These are phyloP conservation scores for Callyntrura sp. DNA, from an alignment of 2,888 invertebrate genomes.

Conservation along the genomic window DNA sequence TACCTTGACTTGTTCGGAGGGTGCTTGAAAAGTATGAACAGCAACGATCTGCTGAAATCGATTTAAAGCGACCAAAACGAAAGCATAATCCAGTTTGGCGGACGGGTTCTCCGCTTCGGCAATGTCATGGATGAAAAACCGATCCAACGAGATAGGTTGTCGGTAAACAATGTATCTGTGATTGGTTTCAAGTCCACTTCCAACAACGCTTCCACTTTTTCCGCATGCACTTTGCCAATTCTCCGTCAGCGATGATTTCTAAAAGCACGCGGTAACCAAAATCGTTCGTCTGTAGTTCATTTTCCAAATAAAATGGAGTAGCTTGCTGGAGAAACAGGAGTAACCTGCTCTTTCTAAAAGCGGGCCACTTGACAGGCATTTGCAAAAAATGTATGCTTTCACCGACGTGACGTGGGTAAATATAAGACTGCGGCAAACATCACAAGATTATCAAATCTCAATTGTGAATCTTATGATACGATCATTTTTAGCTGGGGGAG, in stretches of 20 bases:
- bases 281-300: not conserved
- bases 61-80: constrained; percentile 86
- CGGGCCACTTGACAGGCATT: not conserved
- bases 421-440: too few relatives aligned
- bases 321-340: not conserved
- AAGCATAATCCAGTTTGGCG: constrained; percentile 85
- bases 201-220: constrained; percentile 84
- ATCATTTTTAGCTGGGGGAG: too few relatives aligned
- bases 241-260: constrained; percentile 86
- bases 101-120: constrained; percentile 84
- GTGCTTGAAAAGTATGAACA: constrained; percentile 86
- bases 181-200: constrained; percentile 83
- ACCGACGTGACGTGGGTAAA: too few relatives aligned
- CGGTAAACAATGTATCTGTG: constrained; percentile 86
- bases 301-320: not conserved
- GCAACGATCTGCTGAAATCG: constrained; percentile 86
- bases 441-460: too few relatives aligned
- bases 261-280: constrained; percentile 63
- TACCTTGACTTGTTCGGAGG: constrained; percentile 85
- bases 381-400: too few relatives aligned
- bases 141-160: constrained; percentile 86
- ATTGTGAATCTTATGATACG: too few relatives aligned
- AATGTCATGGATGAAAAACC: constrained; percentile 86
- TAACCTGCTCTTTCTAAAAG: not conserved
- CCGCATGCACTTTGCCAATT: constrained; percentile 85